Conservation (phyloP, 2,888 invertebrate species). For the Tortricodes alternella region DNA sequence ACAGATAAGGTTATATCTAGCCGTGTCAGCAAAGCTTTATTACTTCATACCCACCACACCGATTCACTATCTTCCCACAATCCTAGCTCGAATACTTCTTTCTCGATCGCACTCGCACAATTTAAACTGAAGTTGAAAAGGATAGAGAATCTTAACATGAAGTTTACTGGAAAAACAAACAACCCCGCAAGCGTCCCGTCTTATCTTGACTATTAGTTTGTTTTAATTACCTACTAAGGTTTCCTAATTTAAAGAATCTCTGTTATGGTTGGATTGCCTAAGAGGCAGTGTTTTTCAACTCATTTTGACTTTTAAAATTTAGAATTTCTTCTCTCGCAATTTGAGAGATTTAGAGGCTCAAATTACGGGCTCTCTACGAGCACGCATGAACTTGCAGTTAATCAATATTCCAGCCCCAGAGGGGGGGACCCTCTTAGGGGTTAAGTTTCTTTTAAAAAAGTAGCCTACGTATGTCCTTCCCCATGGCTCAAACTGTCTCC, state of each 20-base stretch:
- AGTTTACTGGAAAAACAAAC: constrained; percentile 1
- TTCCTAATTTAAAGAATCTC: neutral
- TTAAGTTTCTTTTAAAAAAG: too few species aligned
- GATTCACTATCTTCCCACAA: neutral
- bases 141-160: neutral
- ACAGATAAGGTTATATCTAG: constrained; percentile 17
- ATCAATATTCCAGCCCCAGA: too few species aligned
- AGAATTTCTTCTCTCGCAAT: too few species aligned
- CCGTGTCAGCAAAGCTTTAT: constrained; percentile 14
- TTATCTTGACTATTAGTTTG: constrained; percentile 17
- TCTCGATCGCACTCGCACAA: neutral
- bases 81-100: neutral
- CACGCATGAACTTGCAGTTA: too few species aligned
- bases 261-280: too few species aligned
- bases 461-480: too few species aligned
- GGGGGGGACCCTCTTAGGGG: too few species aligned
- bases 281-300: too few species aligned
- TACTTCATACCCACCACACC: constrained; percentile 3
- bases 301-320: too few species aligned
- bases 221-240: constrained; percentile 14
- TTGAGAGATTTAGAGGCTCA: too few species aligned
- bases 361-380: too few species aligned
- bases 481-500: too few species aligned
- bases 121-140: neutral
- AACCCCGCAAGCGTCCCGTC: constrained; percentile 5